phyloP scores from a whole-genome alignment of 2,113 vertebrate species.

The Morone saxatilis region DNA sequence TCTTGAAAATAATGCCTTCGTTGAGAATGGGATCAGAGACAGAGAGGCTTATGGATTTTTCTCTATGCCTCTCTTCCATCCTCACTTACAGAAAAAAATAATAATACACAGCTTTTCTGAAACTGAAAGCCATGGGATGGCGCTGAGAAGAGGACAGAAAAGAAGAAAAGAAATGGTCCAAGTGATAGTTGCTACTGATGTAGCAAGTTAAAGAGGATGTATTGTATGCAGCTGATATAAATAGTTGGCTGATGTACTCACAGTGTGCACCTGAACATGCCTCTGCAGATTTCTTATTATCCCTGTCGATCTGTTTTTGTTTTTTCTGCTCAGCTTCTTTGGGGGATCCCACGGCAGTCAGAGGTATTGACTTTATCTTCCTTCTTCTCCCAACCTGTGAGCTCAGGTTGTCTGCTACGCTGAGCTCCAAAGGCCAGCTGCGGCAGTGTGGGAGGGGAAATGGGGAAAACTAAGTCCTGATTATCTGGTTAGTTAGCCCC shows the following conservation, averaged over 20 bases:
- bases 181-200: background rate
- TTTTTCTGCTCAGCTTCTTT: constrained; percentile 34
- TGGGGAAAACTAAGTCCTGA: constrained; percentile 55
- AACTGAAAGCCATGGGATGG: constrained; percentile 1
- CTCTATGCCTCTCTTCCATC: constrained; percentile 13
- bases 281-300: constrained; percentile 24
- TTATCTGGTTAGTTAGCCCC: constrained; percentile 69
- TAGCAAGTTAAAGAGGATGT: background rate
- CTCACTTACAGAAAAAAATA: constrained; percentile 5
- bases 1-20: constrained; percentile 40
- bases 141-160: background rate
- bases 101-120: background rate
- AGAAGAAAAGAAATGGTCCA: constrained; percentile 9
- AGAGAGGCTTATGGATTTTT: constrained; percentile 38
- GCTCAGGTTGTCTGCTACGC: constrained; percentile 57
- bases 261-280: background rate
- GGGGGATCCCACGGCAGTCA: constrained; percentile 33
- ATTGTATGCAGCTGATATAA: background rate
- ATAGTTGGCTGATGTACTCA: constrained; percentile 1
- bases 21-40: constrained; percentile 34
- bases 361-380: constrained; percentile 67
- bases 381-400: constrained; percentile 51
- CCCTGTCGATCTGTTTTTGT: constrained; percentile 1
- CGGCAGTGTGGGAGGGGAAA: constrained; percentile 43
- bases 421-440: constrained; percentile 62